Base-by-base conservation (phyloP, 1,140 invertebrate species). In the Bombus superbus region DNA sequence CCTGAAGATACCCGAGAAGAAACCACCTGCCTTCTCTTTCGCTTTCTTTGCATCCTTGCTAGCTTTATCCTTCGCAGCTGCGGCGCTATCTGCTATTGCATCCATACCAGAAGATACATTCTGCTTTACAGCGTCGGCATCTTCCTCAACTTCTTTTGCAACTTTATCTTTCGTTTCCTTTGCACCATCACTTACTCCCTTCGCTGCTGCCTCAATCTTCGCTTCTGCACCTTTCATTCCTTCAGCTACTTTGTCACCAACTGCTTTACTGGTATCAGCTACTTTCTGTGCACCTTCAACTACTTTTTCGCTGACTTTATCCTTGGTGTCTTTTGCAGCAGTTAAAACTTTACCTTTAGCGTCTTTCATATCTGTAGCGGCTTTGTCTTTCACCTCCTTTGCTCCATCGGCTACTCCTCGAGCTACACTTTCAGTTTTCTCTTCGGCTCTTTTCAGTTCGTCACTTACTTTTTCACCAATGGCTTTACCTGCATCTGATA, bases 1-100 rank as follows among this genome's bases (percentile, higher is more conserved):
- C 42, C 92, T 92, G 11, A 92, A 90, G 1, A 93, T 83, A 1
- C 88, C 89, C 0, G 92, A 91, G 0, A 92, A 28, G 32, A 92
- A 92, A 13, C 92, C 87, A 28, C 88, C 75, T 10, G 75, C 35
- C 59, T 91, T 91, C 1, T 91, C 86, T 5, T 92, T 92, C 0
- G 80, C 74, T 25, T 93, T 91, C 38, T 88, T 91, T 0, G 66
- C 79, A 5, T 85, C 92, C 47, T 81, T 89, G 9, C 72, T 28
- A 22, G 75, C 76, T 71, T 92, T 89, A 10, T 90, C 89, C 44
- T 86, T 88, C 0, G 83, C 77, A 9, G 47, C 53, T 13, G 83
- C 66, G 0, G 83, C 40, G 1, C 68, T 44, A 22, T 86, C 89
- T 2, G 44, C 77, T 10, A 77, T 68, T 11, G 74, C 15, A 6